Evolutionary conservation across 1,140 invertebrate genomes (phyloP), one percentile per base, ranked within the genome.

Genomic region (Linepithema humile): DNA sequence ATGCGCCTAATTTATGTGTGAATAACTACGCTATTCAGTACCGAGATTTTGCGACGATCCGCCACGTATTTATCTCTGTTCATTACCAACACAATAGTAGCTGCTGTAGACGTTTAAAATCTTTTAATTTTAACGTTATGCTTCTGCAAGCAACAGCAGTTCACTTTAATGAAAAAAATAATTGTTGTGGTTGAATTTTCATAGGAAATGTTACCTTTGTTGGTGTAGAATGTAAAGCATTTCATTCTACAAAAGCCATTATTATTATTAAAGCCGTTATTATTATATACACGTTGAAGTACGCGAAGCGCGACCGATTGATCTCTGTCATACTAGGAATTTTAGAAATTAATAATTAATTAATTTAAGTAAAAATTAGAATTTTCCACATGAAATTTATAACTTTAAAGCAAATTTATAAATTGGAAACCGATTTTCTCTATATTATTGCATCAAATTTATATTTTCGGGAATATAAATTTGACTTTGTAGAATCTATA

Each of bases 1-100:
- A 84, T 85, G 90, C 88, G 88, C 89, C 90, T 93, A 93, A 93
- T 93, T 93, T 93, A 93, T 93, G 93, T 92, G 91, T 91, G 92
- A 92, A 92, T 93, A 93, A 93, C 91, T 93, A 84, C 88, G 85
- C 74, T 91, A 86, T 91, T 91, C 88, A 89, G 90, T 74, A 73
- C 83, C 78, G 84, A 87, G 90, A 87, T 92, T 90, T 89, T 84
- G 83, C 84, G 89, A 90, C 90, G 78, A 85, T 85, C 69, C 75
- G 60, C 45, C 43, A 70, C 23, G 74, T 88, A 88, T 86, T 88
- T 89, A 86, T 88, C 82, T 84, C 48, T 73, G 80, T 88, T 86
- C 62, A 86, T 88, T 88, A 86, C 69, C 45, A 32, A 1, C 12
- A 62, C 12, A 73, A 88, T 84, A 88, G 85, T 83, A 60, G 53